Conservation (phyloP, 2,113 vertebrate species). For the Pycnonotus jocosus region DNA sequence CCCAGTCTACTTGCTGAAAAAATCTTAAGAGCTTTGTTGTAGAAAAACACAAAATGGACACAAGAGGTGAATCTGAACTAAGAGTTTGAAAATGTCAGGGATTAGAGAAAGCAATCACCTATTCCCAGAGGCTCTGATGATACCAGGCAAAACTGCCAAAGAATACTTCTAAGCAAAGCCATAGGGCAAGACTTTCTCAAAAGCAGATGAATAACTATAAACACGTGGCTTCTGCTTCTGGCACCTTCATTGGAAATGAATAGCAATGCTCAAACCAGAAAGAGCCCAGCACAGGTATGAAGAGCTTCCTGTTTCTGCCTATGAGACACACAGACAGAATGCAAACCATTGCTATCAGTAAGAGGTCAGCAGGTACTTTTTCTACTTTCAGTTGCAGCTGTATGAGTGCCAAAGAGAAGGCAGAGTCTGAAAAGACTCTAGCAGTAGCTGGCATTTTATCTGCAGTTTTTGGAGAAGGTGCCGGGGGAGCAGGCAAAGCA, state of each 20-base stretch:
- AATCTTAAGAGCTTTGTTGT: background rate
- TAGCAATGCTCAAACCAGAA: background rate
- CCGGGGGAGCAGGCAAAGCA: accelerated
- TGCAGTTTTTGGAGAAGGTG: background rate
- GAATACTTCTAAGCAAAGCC: background rate
- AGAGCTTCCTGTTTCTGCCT: background rate
- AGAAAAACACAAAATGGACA: background rate
- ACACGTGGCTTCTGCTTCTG: background rate
- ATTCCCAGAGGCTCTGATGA: background rate
- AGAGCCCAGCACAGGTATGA: background rate
- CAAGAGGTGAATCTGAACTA: background rate
- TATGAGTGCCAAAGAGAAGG: background rate
- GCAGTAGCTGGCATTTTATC: background rate
- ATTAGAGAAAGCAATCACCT: background rate
- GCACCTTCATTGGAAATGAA: background rate
- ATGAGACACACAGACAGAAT: background rate
- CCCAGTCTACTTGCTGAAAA: background rate
- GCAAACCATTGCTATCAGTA: background rate
- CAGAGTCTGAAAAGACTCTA: background rate
- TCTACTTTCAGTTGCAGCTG: background rate
- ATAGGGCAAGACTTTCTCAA: background rate
- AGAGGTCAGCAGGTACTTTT: background rate
- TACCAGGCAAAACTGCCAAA: background rate
- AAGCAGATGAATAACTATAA: background rate
- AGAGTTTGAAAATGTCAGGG: background rate